phyloP scores from a whole-genome alignment of 2,888 invertebrate genomes.

The Nineta flava region DNA sequence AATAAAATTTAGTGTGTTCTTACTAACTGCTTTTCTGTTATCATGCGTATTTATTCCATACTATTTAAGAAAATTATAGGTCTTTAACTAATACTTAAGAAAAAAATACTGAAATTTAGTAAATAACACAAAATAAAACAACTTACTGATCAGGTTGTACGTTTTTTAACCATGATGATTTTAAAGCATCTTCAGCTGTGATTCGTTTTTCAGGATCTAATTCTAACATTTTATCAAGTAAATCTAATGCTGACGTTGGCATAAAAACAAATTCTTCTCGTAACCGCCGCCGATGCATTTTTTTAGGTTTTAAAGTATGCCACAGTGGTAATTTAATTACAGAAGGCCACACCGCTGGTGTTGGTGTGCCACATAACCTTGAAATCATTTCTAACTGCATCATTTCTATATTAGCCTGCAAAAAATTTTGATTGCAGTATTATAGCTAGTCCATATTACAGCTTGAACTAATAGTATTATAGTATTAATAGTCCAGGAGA shows the following conservation, averaged over 20 bases:
- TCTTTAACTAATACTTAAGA: too few relatives aligned
- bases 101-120: background rate
- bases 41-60: too few relatives aligned
- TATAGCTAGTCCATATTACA: background rate
- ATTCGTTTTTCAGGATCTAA: conserved; percentile 88
- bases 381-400: conserved; percentile 91
- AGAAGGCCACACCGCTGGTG: conserved; percentile 92
- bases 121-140: conserved; percentile 1
- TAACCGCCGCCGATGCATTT: conserved; percentile 72
- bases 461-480: background rate
- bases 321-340: conserved; percentile 88
- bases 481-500: too few relatives aligned
- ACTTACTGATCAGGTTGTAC: conserved; percentile 81
- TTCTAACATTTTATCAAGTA: conserved; percentile 90
- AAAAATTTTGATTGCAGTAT: conserved; percentile 1
- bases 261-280: conserved; percentile 88
- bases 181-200: conserved; percentile 85
- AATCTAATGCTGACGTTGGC: conserved; percentile 73
- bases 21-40: too few relatives aligned
- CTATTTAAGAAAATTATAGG: too few relatives aligned
- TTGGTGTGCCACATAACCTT: conserved; percentile 85
- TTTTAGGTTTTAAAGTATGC: conserved; percentile 82
- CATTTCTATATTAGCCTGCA: conserved; percentile 79
- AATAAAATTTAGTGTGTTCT: too few relatives aligned
- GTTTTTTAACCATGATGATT: conserved; percentile 81